phyloP scores from a whole-genome alignment of 2,888 invertebrate species.

The Nipponacmea schrenckii region DNA sequence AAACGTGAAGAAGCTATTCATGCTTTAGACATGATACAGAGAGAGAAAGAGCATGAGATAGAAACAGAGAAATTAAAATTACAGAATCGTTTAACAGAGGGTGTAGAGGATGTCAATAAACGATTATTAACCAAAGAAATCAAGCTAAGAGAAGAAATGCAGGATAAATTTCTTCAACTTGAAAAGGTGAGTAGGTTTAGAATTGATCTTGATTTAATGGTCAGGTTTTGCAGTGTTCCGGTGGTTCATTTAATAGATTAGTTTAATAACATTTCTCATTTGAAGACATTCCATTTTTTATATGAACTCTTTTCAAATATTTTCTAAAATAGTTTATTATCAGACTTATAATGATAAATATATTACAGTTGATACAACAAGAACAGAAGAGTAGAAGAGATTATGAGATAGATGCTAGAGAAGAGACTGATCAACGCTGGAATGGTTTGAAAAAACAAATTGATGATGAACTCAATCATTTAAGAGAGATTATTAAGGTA shows the following conservation, averaged over 20 bases:
- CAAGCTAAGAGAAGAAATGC: conserved; percentile 63
- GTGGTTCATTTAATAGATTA: no score
- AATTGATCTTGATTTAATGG: no score
- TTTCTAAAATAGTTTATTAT: no score
- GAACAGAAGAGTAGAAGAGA: conserved; percentile 57
- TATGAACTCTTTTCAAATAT: no score
- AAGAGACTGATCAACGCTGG: conserved; percentile 58
- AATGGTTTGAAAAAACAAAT: conserved; percentile 52
- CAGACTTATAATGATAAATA: no score
- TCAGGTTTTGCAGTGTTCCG: no score
- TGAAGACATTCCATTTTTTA: no score
- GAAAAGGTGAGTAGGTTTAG: conserved; percentile 53
- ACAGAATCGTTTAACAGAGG: conserved; percentile 58
- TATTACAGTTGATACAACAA: conserved; percentile 45
- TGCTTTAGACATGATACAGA: conserved; percentile 58
- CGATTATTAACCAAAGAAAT: conserved; percentile 62
- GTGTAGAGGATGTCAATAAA: conserved; percentile 63
- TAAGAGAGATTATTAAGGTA: conserved; percentile 57
- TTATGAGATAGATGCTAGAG: conserved; percentile 53
- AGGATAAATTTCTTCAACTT: conserved; percentile 57
- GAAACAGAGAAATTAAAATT: conserved; percentile 60
- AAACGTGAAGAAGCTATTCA: conserved; percentile 63
- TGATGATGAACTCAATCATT: conserved; percentile 49
- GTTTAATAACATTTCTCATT: no score
- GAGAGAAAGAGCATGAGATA: conserved; percentile 60